Evolutionary conservation across 2,797 vertebrate species (phyloP), one percentile per base, ranked within the genome.

Genomic region (Pangasius krempfi): DNA sequence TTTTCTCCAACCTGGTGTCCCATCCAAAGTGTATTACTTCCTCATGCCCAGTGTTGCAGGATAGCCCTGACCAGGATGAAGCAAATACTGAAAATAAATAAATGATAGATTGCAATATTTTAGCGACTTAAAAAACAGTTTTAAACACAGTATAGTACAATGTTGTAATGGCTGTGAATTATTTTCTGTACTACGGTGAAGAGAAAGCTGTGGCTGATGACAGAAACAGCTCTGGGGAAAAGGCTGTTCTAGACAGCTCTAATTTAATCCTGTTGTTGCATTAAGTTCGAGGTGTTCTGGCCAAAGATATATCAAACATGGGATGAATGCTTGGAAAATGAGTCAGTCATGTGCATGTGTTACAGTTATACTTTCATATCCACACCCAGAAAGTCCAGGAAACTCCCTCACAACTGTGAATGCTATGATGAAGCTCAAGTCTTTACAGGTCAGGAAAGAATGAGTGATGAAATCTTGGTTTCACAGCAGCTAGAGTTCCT

Each of bases 361-460:
- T 88, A 85, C 82, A 84, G 75, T 88, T 83, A 84, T 52, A 87
- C 50, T 62, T 84, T 84, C 73, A 89, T 58, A 84, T 89, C 87
- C 90, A 89, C 90, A 90, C 89, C 91, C 87, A 79, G 52, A 86
- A 89, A 82, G 68, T 66, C 44, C 81, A 80, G 54, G 73, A 76
- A 70, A 81, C 64, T 86, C 79, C 85, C 66, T 68, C 58, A 60
- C 78, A 75, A 84, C 40, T 85, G 68, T 72, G 16, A 58, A 33
- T 68, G 81, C 70, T 86, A 44, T 64, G n/a, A 66, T 66, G 25
- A 89, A 76, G 40, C 75, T 90, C 87, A 89, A 87, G 91, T 90
- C 78, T 75, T 90, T 86, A 90, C 91, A 90, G 87, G 90, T 86
- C 60, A 33, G 70, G n/a, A 64, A 86, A 78, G 70, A 88, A 86